Evolutionary conservation across 2,113 vertebrate genomes (phyloP), one percentile per base, ranked within the genome.

Genomic region (Ammodramus savannarum): DNA sequence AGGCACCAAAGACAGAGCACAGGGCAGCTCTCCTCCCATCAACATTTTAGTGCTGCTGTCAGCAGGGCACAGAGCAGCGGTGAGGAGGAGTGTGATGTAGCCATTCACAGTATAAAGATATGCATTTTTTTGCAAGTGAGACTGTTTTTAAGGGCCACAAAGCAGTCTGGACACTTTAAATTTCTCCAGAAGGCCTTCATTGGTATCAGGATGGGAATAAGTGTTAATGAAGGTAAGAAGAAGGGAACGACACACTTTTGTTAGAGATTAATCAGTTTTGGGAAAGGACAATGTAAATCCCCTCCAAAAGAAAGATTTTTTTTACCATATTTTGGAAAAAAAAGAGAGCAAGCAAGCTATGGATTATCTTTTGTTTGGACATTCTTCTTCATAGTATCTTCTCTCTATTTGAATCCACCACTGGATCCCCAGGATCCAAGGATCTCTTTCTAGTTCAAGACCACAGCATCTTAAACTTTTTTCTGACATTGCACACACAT

Each of bases 11-110:
- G 51, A n/a, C 8, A 54, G 49, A 82, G 8, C 27, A 13, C 31
- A 13, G 13, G 11, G 6, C 48, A 2, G 1, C 3, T 1, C 16
- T 23, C 1, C 0, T 57, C 13, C 27, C 43, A 34, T 0, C 9
- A 26, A 49, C 2, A 1, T 49, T 75, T 72, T 41, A 27, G 38
- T 3, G 2, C 7, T 52, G 38, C 44, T 89, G 22, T 46, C 43
- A 81, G 11, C 21, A 57, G 13, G 49, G 8, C 3, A 3, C 10
- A 67, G 52, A 62, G 29, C 2, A 67, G 34, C 7, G 22, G 1
- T 67, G n/a, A 75, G 49, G 44, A 73, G 31, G 6, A 16, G 3
- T 55, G 7, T 55, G 26, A 18, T 55, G 44, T 5, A 48, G 61
- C 51, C 19, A 14, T 31, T 26, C 22, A 21, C 17, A 32, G 8